Base-by-base conservation (phyloP, 1,140 invertebrate species). In the Drosophila subobscura region DNA sequence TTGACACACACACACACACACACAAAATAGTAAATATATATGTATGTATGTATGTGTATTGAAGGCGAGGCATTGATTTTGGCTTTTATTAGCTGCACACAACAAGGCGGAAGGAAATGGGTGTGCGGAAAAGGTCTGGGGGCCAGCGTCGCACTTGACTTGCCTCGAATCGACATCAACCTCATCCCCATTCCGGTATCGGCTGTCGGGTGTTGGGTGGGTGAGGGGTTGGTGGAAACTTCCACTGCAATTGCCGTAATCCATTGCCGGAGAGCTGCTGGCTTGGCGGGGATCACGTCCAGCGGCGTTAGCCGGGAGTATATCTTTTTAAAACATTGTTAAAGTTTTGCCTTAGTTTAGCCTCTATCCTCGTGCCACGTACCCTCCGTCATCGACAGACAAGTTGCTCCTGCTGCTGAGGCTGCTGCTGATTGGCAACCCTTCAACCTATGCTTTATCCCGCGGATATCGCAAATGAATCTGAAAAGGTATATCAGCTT, bases 321-420 rank as follows among this genome's bases (percentile, higher is more conserved):
- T 88, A 83, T 86, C 74, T 83, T 86, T 86, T 86, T 83, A 83
- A 88, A 86, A 88, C 83, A 86, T 88, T 88, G 83, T 86, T 86
- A 78, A 86, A 83, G 78, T 86, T 86, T 86, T 74, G 77, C 68
- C 65, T 63, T 63, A 77, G 57, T 68, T 73, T 53, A 22, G 27
- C 55, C 20, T 14, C 6, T 8, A 4, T 12, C 33, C 33, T 12
- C 1, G 33, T 2, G 33, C 33, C 33, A 37, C 33, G 33, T 5
- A 27, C 25, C 65, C 61, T 50, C 22, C 27, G 42, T 22, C 27
- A 33, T 6, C 3, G 8, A 10, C 29, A 33, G 29, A 10, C 29
- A 33, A 33, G 33, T 12, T 37, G 33, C 50, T 29, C 22, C 10
- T 12, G 27, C 29, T 16, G 40, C 41, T 50, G 37, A 20, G 16